Conservation (phyloP, 2,888 invertebrate genomes). For the Gryllus longicercus region DNA sequence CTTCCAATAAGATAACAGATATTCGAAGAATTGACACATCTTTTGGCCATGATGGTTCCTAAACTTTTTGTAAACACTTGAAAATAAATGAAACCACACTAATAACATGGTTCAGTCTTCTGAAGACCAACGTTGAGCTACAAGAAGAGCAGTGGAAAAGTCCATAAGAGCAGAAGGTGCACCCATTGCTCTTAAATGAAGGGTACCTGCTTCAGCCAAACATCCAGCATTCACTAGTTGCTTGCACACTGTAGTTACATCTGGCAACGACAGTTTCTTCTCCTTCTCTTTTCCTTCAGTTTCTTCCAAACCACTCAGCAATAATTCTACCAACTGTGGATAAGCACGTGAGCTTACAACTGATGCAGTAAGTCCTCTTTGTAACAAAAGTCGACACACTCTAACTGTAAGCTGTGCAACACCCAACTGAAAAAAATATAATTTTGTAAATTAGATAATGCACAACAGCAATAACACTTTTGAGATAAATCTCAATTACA, state of each 20-base stretch:
- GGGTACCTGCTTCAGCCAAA: slow-evolving; percentile 32
- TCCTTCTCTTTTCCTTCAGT: background rate
- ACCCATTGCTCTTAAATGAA: slow-evolving; percentile 27
- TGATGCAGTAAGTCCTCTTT: slow-evolving; percentile 29
- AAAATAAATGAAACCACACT: no score
- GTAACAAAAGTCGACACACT: slow-evolving; percentile 28
- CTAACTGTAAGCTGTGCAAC: slow-evolving; percentile 23
- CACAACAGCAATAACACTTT: no score
- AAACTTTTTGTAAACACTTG: no score
- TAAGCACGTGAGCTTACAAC: slow-evolving; percentile 33
- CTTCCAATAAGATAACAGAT: no score
- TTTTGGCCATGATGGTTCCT: no score
- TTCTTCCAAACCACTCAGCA: slow-evolving; percentile 19
- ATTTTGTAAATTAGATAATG: no score
- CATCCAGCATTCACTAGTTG: slow-evolving; percentile 29
- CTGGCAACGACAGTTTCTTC: background rate
- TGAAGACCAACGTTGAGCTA: slow-evolving; percentile 2
- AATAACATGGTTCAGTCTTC: background rate
- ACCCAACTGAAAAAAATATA: slow-evolving; percentile 17
- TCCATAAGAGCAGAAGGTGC: slow-evolving; percentile 30
- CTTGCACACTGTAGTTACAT: slow-evolving; percentile 22
- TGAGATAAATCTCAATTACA: no score
- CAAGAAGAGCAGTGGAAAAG: slow-evolving; percentile 31
- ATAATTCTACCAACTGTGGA: slow-evolving; percentile 30
- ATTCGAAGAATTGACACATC: no score